A percentile compares a stretch with the other conserved stretches of the same genome.
phyloP scores from a whole-genome alignment of 2,113 vertebrate genomes.

The Ammodytes dubius region DNA sequence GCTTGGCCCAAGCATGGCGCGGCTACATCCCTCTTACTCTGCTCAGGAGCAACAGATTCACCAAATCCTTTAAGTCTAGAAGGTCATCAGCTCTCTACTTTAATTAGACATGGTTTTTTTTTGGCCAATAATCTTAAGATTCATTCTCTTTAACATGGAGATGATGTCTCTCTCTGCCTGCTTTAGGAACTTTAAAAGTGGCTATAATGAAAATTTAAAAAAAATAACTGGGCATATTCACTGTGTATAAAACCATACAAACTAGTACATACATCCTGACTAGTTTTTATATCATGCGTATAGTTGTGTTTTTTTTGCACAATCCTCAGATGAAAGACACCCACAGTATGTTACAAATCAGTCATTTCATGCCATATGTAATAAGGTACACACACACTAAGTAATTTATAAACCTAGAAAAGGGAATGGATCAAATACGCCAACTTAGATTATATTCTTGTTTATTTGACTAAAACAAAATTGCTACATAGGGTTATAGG shows the following conservation, averaged over 20 bases:
- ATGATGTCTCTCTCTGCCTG: conserved; percentile 1
- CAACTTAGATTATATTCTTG: too few species aligned
- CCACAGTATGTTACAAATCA: neutral
- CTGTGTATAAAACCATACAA: neutral
- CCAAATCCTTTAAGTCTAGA: conserved; percentile 78
- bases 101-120: conserved; percentile 72
- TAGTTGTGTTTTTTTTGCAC: neutral
- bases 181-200: neutral
- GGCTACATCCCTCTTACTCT: conserved; percentile 64
- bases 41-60: conserved; percentile 77
- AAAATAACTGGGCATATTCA: conserved; percentile 2
- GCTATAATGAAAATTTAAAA: neutral
- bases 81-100: conserved; percentile 71
- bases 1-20: conserved; percentile 55
- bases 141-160: conserved; percentile 30
- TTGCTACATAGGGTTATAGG: too few species aligned
- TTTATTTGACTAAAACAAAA: too few species aligned
- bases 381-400: neutral
- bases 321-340: neutral
- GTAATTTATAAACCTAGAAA: neutral
- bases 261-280: neutral
- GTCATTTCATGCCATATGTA: neutral
- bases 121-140: conserved; percentile 53
- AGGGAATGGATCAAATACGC: neutral
- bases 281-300: neutral